Percentiles rank a stretch among this genome's conserved stretches.
These are phyloP conservation scores for Hedya salicella DNA, from an alignment of 2,888 invertebrate species.

Conservation along the genomic window DNA sequence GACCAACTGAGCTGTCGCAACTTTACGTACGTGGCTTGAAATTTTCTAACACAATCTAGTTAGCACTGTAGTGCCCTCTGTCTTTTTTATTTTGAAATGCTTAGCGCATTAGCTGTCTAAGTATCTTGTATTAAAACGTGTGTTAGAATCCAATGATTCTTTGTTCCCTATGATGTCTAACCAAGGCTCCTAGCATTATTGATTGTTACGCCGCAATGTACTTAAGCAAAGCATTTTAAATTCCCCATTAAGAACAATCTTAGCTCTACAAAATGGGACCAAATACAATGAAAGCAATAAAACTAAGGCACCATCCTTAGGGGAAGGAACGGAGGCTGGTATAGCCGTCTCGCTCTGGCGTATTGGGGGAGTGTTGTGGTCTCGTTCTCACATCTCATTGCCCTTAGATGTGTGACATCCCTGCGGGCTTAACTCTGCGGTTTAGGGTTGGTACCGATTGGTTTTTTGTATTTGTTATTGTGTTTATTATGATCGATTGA, in stretches of 20 bases:
- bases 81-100: no score
- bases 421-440: constrained; percentile 74
- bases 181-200: no score
- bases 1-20: no score
- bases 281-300: constrained; percentile 56
- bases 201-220: no score
- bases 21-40: no score
- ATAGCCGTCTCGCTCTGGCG: constrained; percentile 57
- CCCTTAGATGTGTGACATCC: constrained; percentile 80
- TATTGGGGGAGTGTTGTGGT: constrained; percentile 50
- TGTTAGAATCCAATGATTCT: no score
- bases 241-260: constrained; percentile 30
- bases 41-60: no score
- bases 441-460: constrained; percentile 60
- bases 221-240: constrained; percentile 19
- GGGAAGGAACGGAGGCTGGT: constrained; percentile 50
- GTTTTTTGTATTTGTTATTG: background rate
- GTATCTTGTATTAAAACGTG: no score
- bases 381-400: constrained; percentile 77
- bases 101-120: no score
- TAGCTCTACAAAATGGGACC: constrained; percentile 49
- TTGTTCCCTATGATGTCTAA: no score
- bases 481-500: no score
- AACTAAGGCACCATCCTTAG: constrained; percentile 63
- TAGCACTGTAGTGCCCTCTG: no score